Conservation (phyloP, 2,888 invertebrate species). For the Trichopoda pennipes region DNA sequence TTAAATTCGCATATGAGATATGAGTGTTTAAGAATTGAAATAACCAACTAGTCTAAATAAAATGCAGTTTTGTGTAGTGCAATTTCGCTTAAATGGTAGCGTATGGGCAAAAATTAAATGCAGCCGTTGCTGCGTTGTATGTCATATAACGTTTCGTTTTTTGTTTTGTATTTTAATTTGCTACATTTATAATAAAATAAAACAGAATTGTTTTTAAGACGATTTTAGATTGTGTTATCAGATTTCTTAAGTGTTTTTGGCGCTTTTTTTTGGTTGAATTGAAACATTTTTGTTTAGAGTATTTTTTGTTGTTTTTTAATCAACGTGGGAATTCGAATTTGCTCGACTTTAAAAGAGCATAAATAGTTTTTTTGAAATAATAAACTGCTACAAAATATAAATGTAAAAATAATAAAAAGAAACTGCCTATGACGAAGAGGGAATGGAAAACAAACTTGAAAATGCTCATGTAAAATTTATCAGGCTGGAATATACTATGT, state of each 20-base stretch:
- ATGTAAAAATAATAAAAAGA: too few relatives aligned
- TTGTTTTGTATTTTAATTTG: neutral
- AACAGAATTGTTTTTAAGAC: conserved; percentile 42
- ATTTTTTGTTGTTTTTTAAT: conserved; percentile 2
- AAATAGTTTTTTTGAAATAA: neutral
- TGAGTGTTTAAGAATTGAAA: conserved; percentile 21
- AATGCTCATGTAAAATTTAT: too few relatives aligned
- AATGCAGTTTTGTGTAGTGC: conserved; percentile 41
- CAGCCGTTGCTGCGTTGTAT: conserved; percentile 1
- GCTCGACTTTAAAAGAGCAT: neutral
- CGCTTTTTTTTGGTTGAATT: conserved; percentile 39
- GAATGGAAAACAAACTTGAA: too few relatives aligned
- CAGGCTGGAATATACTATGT: too few relatives aligned
- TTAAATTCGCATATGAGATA: conserved; percentile 34
- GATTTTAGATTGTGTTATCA: conserved; percentile 57
- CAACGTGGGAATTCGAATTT: conserved; percentile 49
- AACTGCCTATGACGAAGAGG: too few relatives aligned
- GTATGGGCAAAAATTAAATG: neutral
- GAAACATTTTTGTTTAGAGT: conserved; percentile 3
- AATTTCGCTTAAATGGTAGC: conserved; percentile 28
- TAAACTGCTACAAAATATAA: neutral
- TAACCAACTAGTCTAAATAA: conserved; percentile 17
- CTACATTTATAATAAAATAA: conserved; percentile 35
- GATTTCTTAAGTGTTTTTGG: conserved; percentile 60
- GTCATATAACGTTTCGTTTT: conserved; percentile 2